Conservation (phyloP, 2,797 vertebrate species). For the Vultur gryphus region DNA sequence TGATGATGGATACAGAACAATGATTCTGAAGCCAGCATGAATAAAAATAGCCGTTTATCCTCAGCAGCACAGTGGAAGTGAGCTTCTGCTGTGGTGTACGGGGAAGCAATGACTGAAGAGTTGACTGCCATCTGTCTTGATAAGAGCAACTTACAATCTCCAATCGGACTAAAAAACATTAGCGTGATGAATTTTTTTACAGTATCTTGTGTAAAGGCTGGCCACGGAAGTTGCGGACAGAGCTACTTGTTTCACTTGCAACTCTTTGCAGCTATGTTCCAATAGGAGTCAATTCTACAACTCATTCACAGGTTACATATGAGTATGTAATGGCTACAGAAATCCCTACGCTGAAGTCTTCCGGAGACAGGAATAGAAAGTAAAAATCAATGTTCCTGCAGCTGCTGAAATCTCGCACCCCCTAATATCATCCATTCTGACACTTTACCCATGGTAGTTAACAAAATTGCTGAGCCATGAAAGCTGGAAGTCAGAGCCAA, state of each 20-base stretch:
- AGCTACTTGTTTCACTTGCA: not conserved
- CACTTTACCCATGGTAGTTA: not conserved
- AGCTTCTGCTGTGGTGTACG: not conserved
- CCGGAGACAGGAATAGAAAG: not conserved
- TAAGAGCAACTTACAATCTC: not conserved
- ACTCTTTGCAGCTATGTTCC: not conserved
- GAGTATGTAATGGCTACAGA: not conserved
- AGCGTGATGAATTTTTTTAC: not conserved
- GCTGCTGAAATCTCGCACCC: not conserved
- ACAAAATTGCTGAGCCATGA: not conserved
- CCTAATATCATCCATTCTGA: not conserved
- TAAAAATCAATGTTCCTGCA: not conserved
- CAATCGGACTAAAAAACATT: not conserved
- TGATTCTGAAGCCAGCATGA: not conserved
- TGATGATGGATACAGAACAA: not conserved
- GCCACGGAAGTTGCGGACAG: fast-evolving
- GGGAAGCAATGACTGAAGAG: not conserved
- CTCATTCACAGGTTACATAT: not conserved
- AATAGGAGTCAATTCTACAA: not conserved
- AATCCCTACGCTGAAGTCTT: not conserved
- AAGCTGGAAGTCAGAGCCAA: not conserved
- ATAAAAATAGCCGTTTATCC: not conserved
- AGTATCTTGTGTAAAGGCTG: not conserved
- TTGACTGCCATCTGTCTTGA: not conserved
- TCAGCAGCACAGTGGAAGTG: not conserved